Evolutionary conservation across 2,888 invertebrate genomes (phyloP).

Genomic region (Polydrusus tereticollis): DNA sequence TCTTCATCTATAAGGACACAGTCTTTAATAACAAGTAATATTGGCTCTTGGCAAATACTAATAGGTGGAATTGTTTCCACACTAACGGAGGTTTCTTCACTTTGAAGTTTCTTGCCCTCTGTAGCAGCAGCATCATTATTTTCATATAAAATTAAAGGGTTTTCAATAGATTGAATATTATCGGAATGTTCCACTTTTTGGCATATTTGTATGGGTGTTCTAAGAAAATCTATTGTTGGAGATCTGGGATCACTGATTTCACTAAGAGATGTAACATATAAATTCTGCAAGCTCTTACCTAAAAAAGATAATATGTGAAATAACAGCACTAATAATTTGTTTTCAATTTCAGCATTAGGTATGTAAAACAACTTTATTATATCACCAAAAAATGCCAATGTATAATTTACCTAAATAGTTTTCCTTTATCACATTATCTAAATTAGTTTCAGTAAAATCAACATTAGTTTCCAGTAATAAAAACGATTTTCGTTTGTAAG

Average conservation of each 20-base stretch:
- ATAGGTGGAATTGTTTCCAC: background rate
- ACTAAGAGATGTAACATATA: constrained; percentile 37
- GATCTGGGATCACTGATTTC: constrained; percentile 67
- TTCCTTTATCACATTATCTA: constrained; percentile 61
- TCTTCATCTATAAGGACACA: background rate
- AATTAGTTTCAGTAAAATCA: constrained; percentile 71
- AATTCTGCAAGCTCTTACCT: constrained; percentile 37
- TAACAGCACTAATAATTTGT: background rate
- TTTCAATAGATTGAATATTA: background rate
- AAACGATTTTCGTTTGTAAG: constrained; percentile 65
- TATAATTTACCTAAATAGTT: constrained; percentile 44
- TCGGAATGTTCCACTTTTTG: constrained; percentile 44
- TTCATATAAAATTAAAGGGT: constrained; percentile 12
- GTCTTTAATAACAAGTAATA: background rate
- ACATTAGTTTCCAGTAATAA: constrained; percentile 74
- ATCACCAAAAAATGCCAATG: no score
- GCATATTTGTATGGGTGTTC: constrained; percentile 67
- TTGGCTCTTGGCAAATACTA: background rate
- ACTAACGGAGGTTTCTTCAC: background rate
- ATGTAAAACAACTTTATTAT: no score
- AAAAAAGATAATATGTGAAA: background rate
- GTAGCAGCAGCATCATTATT: background rate
- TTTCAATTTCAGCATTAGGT: no score
- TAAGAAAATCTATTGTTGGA: constrained; percentile 70
- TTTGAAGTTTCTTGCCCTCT: background rate